Base-by-base conservation (phyloP, 2,888 invertebrate genomes). In the Agrotis clavis region DNA sequence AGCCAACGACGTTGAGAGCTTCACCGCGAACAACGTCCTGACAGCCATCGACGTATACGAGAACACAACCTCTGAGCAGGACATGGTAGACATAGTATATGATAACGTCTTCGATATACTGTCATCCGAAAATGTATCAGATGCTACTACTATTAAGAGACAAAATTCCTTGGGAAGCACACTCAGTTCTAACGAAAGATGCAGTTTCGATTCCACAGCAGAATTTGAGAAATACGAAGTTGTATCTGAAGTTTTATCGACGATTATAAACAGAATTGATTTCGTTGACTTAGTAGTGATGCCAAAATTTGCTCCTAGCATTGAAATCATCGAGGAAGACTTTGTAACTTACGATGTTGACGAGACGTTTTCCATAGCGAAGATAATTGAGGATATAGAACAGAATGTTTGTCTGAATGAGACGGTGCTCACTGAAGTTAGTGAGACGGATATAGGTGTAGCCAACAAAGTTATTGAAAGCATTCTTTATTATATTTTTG, bases 171-270 rank as follows among this genome's bases (percentile, higher is more conserved):
- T 86, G 35, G 79, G 71, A 56, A 94, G 92, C 77, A 84, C 88
- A n/a, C 62, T 88, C 0, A 92, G 90, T 82, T 91, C 92, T 1
- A 87, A 87, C 50, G 92, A 90, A n/a, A 71, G 84, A 0, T 64
- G 71, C 35, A 95, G 96, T 70, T 91, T 94, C 19, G 92, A 96
- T 89, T 95, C 96, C 0, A 95, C 94, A 2, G 90, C 82, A 6
- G 96, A 96, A 83, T 96, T 96, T 75, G 96, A 96, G 76, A 95
- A 93, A 82, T 90, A 92, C 50, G 96, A 96, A 89, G 74, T 87
- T 0, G 89, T 95, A 11, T 82, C 92, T 0, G 95, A 96, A 63
- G 78, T 96, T 7, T 73, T 96, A 13, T 82, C 87, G 3, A 53
- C 77, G 16, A 83, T 96, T 48, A 74, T 95, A 1, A 90, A 90